Percentiles rank a stretch among this genome's conserved stretches.
Conservation (phyloP, 2,888 invertebrate genomes). For the Steromphala cineraria region DNA sequence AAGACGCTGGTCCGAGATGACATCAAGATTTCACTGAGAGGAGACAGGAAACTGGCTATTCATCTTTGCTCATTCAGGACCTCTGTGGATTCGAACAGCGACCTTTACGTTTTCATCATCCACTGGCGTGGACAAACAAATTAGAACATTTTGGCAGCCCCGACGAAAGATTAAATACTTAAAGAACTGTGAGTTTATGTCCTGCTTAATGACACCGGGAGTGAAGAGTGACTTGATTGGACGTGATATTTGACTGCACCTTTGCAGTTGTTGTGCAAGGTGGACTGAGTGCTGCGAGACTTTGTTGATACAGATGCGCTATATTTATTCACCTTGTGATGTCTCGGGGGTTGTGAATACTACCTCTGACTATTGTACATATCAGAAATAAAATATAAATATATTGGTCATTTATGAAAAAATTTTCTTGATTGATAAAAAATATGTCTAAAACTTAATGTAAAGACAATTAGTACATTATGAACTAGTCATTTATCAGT, state of each 20-base stretch:
- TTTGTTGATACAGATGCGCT: neutral
- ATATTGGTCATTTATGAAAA: too few species aligned
- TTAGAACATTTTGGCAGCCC: neutral
- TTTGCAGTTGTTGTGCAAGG: too few species aligned
- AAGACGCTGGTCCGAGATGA: neutral
- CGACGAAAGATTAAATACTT: too few species aligned
- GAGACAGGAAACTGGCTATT: neutral
- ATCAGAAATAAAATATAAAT: neutral
- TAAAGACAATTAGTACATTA: too few species aligned
- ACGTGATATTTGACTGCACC: too few species aligned
- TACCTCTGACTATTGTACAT: neutral
- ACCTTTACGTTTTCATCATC: neutral
- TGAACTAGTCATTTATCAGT: too few species aligned
- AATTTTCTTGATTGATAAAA: too few species aligned
- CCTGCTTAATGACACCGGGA: too few species aligned
- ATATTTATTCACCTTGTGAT: conserved; percentile 1
- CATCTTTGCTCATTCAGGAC: neutral
- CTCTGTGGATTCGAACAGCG: neutral
- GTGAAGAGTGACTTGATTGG: too few species aligned
- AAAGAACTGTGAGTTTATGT: too few species aligned
- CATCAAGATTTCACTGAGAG: neutral
- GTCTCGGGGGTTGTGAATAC: conserved; percentile 2
- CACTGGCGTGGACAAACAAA: neutral
- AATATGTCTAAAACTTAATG: too few species aligned
- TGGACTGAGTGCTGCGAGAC: too few species aligned